A percentile compares a stretch with the other conserved stretches of the same genome.
Evolutionary conservation across 2,888 invertebrate genomes (phyloP).

Genomic region (Girardia tigrina): DNA sequence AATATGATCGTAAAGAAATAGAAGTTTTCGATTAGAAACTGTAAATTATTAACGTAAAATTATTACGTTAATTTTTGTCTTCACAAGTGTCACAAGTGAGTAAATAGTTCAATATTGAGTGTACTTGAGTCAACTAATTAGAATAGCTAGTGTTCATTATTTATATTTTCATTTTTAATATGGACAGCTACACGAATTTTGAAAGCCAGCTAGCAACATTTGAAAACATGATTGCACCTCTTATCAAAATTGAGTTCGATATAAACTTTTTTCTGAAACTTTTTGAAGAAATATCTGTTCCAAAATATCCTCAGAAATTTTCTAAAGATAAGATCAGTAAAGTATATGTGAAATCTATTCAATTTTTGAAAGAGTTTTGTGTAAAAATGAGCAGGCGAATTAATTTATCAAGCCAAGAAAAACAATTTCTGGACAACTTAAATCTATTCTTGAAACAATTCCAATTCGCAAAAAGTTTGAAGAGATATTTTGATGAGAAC

Average conservation of each 20-base stretch:
- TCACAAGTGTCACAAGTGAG: too few species aligned
- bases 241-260: background rate
- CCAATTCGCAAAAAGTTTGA: background rate
- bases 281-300: background rate
- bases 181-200: background rate
- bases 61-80: too few species aligned
- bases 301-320: background rate
- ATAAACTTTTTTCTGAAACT: background rate
- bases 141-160: too few species aligned
- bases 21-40: too few species aligned
- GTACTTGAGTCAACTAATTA: too few species aligned
- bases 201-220: background rate
- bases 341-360: background rate
- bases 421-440: background rate
- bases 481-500: slow-evolving; percentile 9
- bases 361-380: background rate
- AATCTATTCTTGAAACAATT: background rate
- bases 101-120: too few species aligned
- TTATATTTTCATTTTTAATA: background rate
- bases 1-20: too few species aligned
- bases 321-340: background rate
- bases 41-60: too few species aligned
- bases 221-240: background rate
- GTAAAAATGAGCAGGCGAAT: background rate
- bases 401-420: background rate